Base-by-base conservation (phyloP, 2,888 invertebrate genomes). In the Pterobdella sp. region DNA sequence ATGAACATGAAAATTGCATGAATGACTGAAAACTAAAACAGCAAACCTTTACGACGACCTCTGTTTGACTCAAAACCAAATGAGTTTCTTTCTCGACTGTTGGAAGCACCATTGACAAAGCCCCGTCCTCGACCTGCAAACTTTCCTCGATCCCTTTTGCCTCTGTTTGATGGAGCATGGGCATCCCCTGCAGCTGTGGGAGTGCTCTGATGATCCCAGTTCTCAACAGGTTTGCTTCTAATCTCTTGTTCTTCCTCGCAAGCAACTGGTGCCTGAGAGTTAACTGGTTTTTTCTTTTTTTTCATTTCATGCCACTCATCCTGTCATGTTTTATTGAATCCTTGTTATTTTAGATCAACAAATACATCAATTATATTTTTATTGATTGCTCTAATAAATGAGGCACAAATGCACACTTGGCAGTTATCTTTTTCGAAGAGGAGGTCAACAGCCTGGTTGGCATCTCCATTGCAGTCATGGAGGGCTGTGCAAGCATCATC, bases 401-500 rank as follows among this genome's bases (percentile, higher is more conserved):
- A 49, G 1, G 63, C 26, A 63, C 3, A 4, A 7, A 37, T 35
- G 4, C 3, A 37, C 49, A 72, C 72, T 72, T 74, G 68, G 18
- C 72, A 63, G 67, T 74, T 71, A 26, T 67, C 67, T 56, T 74
- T 73, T 83, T 93, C 93, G 72, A 91, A 86, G 76, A 93, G 87
- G 85, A 90, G 88, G 81, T 90, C 90, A 79, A 90, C 89, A 76
- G 93, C 94, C 81, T 88, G 88, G 79, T 90, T 89, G 82, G 91
- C 86, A 85, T 95, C 93, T 84, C 92, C 90, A 85, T 94, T 92
- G 81, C 91, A 90, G 86, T 95, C 94, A 84, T 94, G 91, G 74
- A 96, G 88, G 75, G 94, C 94, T 83, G 92, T 90, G 81, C 91
- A 90, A 73, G 92, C 93, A 85, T 93, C 92, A 83, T 94, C 94